These are phyloP conservation scores for Poeciliopsis paucimaculata DNA, from an alignment of 2,797 vertebrate species.

Conservation along the genomic window DNA sequence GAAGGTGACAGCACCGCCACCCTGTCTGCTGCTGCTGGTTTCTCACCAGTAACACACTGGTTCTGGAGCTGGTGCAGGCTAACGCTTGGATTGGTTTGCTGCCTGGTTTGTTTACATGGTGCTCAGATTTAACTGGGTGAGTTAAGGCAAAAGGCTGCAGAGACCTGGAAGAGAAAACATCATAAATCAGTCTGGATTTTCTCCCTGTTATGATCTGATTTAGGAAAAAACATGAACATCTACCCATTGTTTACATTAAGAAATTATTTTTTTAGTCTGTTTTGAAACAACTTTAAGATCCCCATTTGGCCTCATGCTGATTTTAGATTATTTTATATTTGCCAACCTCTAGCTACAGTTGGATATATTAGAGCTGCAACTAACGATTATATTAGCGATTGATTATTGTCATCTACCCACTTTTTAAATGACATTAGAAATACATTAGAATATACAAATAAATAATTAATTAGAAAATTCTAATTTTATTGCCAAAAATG, in stretches of 20 bases:
- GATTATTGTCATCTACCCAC: no score
- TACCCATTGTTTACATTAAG: neutral
- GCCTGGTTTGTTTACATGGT: slow-evolving; percentile 20
- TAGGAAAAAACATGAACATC: neutral
- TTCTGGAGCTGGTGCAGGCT: neutral
- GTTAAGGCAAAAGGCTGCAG: slow-evolving; percentile 6
- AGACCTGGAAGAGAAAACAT: slow-evolving; percentile 22
- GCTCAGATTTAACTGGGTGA: neutral
- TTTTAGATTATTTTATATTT: neutral
- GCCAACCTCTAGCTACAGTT: no score
- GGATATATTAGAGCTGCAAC: no score
- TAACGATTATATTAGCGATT: no score
- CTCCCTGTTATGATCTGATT: neutral
- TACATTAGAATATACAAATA: no score
- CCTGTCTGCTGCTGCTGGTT: slow-evolving; percentile 1
- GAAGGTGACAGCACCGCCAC: slow-evolving; percentile 39
- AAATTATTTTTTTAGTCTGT: neutral
- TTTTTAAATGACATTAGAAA: no score
- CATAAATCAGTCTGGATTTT: neutral
- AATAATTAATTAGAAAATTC: no score
- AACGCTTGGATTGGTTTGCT: neutral
- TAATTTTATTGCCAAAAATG: no score
- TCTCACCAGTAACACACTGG: neutral
- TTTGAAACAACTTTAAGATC: neutral
- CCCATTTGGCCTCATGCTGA: neutral